Base-by-base conservation (phyloP, 2,888 invertebrate species). In the Nysson spinosus region DNA sequence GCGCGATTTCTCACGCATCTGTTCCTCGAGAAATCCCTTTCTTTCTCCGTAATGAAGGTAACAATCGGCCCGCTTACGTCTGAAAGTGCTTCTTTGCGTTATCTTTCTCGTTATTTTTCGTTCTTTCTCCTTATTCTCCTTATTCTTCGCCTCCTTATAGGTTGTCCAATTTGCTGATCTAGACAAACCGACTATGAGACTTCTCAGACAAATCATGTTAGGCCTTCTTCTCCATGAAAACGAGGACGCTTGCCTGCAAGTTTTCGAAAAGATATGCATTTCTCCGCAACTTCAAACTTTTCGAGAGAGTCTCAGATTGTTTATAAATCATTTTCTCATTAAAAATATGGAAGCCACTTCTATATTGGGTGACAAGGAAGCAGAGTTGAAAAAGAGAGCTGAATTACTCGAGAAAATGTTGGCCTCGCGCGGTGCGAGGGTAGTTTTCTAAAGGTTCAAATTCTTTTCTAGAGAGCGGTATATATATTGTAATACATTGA, bases 101-200 rank as follows among this genome's bases (percentile, higher is more conserved):
- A 16, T 39, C 6, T 24, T 14, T 16, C 26, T 12, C 22, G n/a
- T 11, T 32, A 16, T 7, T 43, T 32, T 34, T 16, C 11, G 7
- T 22, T 24, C 5, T 24, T 34, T 0, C 7, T 14, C 11, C 22
- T n/a, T 7, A 32, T 24, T 40, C 30, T 4, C 24, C 14, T 19
- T 44, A n/a, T 20, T 26, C n/a, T 5, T 42, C n/a, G n/a, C n/a
- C n/a, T 47, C 26, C 40, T 87, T 87, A 20, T 87, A 94, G 94
- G 91, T 93, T n/a, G 91, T 97, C 16, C 91, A 97, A 83, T 96
- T 97, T 87, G 92, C 94, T 0, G 95, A 96, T 78, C 88, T 97
- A 69, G 94, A 95, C 83, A 95, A 95, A 83, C 87, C 90, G 0
- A 92, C 93, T 39, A 91, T 96, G n/a, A 89, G 92, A 22, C 92